phyloP scores from a whole-genome alignment of 1,140 invertebrate species.

The Anthonomus grandis region DNA sequence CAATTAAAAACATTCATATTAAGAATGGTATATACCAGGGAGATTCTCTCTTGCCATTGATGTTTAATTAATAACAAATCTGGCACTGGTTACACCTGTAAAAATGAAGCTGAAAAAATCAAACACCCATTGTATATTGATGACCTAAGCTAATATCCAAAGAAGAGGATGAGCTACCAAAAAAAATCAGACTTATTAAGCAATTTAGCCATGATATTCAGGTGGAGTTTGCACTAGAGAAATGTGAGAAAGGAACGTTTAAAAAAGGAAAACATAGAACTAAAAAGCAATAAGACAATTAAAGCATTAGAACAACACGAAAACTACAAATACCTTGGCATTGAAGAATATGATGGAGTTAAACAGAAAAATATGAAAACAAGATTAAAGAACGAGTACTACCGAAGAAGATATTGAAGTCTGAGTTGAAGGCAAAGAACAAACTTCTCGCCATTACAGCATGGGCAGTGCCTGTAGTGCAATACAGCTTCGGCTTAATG shows the following conservation, averaged over 20 bases:
- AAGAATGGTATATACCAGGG: conserved; percentile 1
- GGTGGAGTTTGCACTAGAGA: not conserved
- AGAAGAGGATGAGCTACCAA: not conserved
- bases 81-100: not conserved
- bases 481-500: not conserved
- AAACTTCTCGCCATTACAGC: not conserved
- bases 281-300: not conserved
- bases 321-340: not conserved
- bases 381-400: not conserved
- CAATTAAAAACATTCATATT: not conserved
- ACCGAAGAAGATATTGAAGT: too few relatives aligned
- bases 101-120: not conserved
- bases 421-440: not conserved
- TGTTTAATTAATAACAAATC: not conserved
- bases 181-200: not conserved
- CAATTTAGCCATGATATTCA: not conserved
- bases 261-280: not conserved
- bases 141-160: conserved; percentile 1
- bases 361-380: not conserved
- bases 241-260: not conserved
- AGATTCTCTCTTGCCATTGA: not conserved
- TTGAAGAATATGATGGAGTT: not conserved
- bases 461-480: not conserved
- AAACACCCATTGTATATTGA: not conserved
- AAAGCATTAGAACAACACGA: not conserved